Base-by-base conservation (phyloP, 2,888 invertebrate genomes). In the Rhogogaster chlorosoma region DNA sequence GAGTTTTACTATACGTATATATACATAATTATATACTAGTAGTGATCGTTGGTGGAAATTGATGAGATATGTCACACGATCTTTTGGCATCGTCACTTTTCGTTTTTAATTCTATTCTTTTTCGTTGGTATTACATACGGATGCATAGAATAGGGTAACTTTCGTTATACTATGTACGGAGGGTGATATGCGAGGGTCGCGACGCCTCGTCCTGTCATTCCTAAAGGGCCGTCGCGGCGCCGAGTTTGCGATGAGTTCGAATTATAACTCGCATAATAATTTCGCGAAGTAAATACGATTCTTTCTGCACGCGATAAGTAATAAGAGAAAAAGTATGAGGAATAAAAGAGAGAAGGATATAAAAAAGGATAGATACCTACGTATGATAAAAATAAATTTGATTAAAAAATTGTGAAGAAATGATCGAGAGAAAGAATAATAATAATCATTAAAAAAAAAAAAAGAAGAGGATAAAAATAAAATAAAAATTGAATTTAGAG, bases 131-230 rank as follows among this genome's bases (percentile, higher is more conserved):
- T 4, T 45, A 45, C 45, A 53, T 42, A 18, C 5, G n/a, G n/a
- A n/a, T n/a, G n/a, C n/a, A n/a, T n/a, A n/a, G n/a, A n/a, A 7
- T 49, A 49, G 53, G n/a, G 22, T 6, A 73, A 73, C 36, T 32
- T 70, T n/a, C 18, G 6, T n/a, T 12, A 42, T 73, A n/a, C 3
- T 26, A 77, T 29, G 22, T 12, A 77, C 49, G 77, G 77, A 80
- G 80, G 38, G 22, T 29, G 57, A 32, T 61, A 22, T 18, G 45
- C 45, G 61, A 49, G 38, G 22, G 61, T 80, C 38, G 80, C 61
- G 80, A 61, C n/a, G 61, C 80, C 38, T 80, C 80, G 61, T 80
- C 45, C 61, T 80, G 80, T 80, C 80, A 80, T 80, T 80, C 80
- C 80, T 80, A 61, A 61, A 38, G n/a, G 61, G 29, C n/a, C 36